Evolutionary conservation across 2,797 vertebrate species (phyloP).

Genomic region (Numenius phaeopus): DNA sequence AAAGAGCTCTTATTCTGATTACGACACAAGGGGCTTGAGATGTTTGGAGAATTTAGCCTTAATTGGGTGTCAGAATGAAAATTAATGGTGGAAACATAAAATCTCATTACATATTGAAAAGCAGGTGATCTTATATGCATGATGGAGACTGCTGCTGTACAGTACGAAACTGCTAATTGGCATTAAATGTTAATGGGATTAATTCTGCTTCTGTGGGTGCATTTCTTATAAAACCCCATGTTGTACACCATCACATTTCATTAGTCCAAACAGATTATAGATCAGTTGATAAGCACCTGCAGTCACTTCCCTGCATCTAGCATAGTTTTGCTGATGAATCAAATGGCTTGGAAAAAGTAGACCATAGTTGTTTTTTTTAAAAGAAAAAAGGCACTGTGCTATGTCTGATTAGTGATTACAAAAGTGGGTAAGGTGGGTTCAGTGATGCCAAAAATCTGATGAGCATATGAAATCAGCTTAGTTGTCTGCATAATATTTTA

Average conservation of each 20-base stretch:
- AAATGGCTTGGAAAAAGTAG: conserved; percentile 2
- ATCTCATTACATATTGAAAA: conserved; percentile 53
- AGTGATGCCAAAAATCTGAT: not conserved
- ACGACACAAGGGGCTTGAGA: conserved; percentile 1
- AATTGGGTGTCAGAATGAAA: not conserved
- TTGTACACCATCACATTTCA: conserved; percentile 21
- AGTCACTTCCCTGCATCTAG: not conserved
- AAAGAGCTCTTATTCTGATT: conserved; percentile 2
- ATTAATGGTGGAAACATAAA: conserved; percentile 8
- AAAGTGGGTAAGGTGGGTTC: not conserved
- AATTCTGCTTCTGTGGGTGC: conserved; percentile 34
- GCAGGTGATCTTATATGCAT: conserved; percentile 7
- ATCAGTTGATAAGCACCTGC: not conserved
- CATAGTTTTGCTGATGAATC: not conserved
- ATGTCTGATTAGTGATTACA: not conserved
- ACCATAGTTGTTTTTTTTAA: not conserved
- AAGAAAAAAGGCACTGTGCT: not conserved
- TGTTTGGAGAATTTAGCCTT: conserved; percentile 40
- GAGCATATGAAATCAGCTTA: not conserved
- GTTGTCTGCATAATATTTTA: not conserved
- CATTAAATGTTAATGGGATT: conserved; percentile 64
- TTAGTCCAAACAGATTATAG: not conserved
- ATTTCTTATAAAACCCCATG: not conserved
- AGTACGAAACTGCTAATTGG: conserved; percentile 43
- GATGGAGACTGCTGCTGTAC: not conserved